Base-by-base conservation (phyloP, 2,113 vertebrate species). In the Mystacornis crossleyi region DNA sequence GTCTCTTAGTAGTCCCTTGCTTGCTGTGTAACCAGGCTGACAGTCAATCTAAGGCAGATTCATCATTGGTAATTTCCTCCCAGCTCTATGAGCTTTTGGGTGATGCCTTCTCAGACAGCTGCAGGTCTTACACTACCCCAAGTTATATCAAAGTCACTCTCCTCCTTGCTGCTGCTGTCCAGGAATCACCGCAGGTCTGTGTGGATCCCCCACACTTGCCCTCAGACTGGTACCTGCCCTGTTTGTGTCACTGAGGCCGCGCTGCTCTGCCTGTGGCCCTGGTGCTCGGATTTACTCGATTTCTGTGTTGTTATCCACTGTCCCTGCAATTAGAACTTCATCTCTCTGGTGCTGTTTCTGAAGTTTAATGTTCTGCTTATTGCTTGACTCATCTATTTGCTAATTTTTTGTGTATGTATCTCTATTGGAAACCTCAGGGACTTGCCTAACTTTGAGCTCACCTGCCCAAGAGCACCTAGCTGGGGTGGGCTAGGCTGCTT, bases 181-280 rank as follows among this genome's bases (percentile, higher is more conserved):
- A 48, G 57, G 36, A 24, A 38, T 19, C 26, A 12, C n/a, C 3
- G 7, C 16, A 50, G 31, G 18, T 2, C 26, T 75, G 29, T 18
- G n/a, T 19, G 23, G 24, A 12, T 48, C 17, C 6, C 45, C 6
- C 11, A 20, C 8, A 11, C 17, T 23, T 31, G 24, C 16, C 13
- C 24, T 64, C 38, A 42, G 25, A 21, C 28, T 4, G 2, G 1
- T 45, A 8, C 11, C 25, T 47, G 19, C 28, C 43, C 38, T 6
- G 0, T 51, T 75, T 80, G 47, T 15, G 8, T 64, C 26, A 17
- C 38, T 2, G 3, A 47, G 53, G 34, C 10, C 0, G 0, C 0
- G 0, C 24, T 47, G 16, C 31, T 51, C 31, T 3, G 5, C 16
- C 28, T 55, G 40, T 5, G 2, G 15, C 53, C 4, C 0, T 28